Base-by-base conservation (phyloP, 2,888 invertebrate species). In the Sarcophaga carnaria region DNA sequence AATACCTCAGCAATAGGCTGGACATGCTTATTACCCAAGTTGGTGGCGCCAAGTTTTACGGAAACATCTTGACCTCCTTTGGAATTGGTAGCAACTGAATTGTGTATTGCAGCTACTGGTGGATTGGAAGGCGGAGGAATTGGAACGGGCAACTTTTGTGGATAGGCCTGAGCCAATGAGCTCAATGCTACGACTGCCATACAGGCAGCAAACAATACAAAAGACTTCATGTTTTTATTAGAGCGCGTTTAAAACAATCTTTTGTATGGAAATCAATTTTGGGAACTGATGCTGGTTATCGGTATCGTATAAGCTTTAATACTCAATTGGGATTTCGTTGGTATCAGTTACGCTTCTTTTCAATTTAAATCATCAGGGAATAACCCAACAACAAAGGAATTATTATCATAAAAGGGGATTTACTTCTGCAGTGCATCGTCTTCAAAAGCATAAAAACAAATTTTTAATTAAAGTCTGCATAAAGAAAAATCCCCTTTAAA, bases 141-240 rank as follows among this genome's bases (percentile, higher is more conserved):
- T 17, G 90, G 80, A 27, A 91, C 91, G 0, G 71, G 77, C 17
- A 86, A 45, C 17, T 54, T 25, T 59, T 76, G 82, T n/a, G 76
- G 76, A 20, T 71, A 22, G 0, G 82, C 70, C n/a, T 69, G n/a
- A 4, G 82, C 45, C 12, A 37, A 17, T 2, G 59, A 22, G 6
- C 25, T 59, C 2, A 63, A 5, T 3, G 59, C 62, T 2, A 59
- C 1, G 20, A 77, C 22, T 22, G 10, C 63, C 17, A 82, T 22
- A 63, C 54, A 70, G 59, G 64, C 54, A 12, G 59, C 64, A 11
- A 76, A 3, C 6, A 82, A 22, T 54, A 76, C 5, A 27, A 76
- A 71, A 22, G n/a, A 59, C n/a, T 82, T 76, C 76, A 82, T 81
- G 20, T 76, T 25, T 3, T 2, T 8, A 10, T 37, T 37, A 10